phyloP scores from a whole-genome alignment of 2,797 vertebrate genomes.

The Mico argentatus region DNA sequence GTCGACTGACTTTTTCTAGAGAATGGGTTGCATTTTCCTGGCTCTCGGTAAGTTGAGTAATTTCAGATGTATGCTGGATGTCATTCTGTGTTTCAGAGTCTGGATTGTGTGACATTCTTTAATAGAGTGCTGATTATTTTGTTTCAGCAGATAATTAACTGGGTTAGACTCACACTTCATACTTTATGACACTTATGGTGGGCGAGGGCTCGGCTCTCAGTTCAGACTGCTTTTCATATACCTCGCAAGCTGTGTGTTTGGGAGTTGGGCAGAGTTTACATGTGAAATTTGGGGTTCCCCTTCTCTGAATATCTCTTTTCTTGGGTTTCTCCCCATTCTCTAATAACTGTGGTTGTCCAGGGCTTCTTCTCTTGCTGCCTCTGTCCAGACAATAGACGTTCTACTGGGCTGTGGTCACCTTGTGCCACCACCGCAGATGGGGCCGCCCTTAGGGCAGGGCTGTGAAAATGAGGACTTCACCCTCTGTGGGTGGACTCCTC shows the following conservation, averaged over 20 bases:
- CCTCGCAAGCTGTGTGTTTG: background rate
- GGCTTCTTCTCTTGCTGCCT: background rate
- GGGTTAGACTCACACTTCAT: background rate
- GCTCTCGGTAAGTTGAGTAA: background rate
- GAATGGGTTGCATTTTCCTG: background rate
- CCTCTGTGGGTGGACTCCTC: accelerated
- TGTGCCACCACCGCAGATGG: accelerated
- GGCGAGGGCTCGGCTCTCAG: background rate
- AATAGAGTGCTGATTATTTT: background rate
- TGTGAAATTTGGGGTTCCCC: background rate
- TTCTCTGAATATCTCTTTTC: background rate
- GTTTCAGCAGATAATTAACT: background rate
- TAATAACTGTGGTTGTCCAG: no score
- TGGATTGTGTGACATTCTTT: background rate
- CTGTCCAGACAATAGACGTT: background rate
- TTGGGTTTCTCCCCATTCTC: background rate
- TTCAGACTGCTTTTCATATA: background rate
- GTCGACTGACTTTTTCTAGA: background rate
- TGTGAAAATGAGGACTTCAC: background rate
- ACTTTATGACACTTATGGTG: background rate
- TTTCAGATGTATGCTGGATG: background rate
- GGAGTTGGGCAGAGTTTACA: background rate
- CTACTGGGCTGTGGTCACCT: background rate
- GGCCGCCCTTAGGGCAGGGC: background rate
- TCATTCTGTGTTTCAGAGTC: background rate